phyloP scores from a whole-genome alignment of 2,113 vertebrate genomes.

The Dermatemys mawii region DNA sequence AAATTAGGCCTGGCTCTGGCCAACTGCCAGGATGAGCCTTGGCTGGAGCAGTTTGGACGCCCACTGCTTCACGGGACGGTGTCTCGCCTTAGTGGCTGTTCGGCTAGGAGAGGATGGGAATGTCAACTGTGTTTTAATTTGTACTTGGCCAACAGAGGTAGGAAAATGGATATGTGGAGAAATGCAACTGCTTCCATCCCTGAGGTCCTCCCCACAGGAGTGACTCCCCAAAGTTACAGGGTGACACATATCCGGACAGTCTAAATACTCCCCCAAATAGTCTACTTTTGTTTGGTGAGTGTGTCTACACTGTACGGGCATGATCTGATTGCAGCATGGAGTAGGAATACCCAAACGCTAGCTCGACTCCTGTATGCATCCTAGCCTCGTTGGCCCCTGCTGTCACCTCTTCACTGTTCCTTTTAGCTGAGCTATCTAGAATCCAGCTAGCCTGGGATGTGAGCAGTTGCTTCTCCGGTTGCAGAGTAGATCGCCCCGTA shows the following conservation, averaged over 20 bases:
- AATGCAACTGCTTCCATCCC: background rate
- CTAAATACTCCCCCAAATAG: background rate
- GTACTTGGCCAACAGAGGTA: background rate
- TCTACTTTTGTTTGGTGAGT: background rate
- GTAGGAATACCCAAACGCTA: background rate
- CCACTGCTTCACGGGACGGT: accelerated
- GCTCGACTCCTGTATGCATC: background rate
- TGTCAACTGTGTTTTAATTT: background rate
- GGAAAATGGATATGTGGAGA: background rate
- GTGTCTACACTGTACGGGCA: background rate
- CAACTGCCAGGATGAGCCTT: too few relatives aligned
- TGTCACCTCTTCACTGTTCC: background rate
- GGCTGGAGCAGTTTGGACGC: background rate
- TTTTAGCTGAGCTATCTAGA: background rate
- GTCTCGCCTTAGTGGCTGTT: background rate
- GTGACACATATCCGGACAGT: background rate
- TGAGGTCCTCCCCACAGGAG: background rate
- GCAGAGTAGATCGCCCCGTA: background rate
- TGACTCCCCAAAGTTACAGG: accelerated
- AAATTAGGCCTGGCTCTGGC: too few relatives aligned
- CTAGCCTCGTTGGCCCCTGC: too few relatives aligned
- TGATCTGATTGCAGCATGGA: too few relatives aligned
- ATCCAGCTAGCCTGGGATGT: background rate
- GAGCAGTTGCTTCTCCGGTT: background rate
- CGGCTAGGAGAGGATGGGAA: background rate